A percentile compares a stretch with the other conserved stretches of the same genome.
These are phyloP conservation scores for Nomada ferruginata DNA, from an alignment of 2,888 invertebrate species.

Conservation along the genomic window DNA sequence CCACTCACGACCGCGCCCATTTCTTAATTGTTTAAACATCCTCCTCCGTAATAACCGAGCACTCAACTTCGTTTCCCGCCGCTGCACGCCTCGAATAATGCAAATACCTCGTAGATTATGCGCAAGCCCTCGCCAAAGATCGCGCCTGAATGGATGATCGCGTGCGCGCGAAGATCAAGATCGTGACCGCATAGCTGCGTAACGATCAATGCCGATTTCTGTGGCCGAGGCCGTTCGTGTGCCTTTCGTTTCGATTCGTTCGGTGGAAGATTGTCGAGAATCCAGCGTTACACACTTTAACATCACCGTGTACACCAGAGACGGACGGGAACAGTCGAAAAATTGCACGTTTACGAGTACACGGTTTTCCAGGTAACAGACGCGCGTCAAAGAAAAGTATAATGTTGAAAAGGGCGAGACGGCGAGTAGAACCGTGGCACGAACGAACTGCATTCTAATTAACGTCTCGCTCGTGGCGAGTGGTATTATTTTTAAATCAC, in stretches of 20 bases:
- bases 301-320: background rate
- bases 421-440: background rate
- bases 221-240: conserved; percentile 43
- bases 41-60: no score
- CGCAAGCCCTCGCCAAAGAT: background rate
- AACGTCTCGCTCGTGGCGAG: background rate
- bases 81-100: background rate
- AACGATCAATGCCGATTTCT: conserved; percentile 59
- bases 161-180: conserved; percentile 56
- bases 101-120: conserved; percentile 4
- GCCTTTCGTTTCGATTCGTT: conserved; percentile 9
- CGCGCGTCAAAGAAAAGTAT: background rate
- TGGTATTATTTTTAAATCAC: no score
- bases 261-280: conserved; percentile 37
- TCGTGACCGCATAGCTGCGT: conserved; percentile 54
- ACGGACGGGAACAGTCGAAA: background rate
- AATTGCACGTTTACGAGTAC: background rate
- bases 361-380: background rate
- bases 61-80: no score
- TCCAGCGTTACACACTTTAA: background rate
- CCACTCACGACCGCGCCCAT: no score
- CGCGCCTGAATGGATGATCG: conserved; percentile 51
- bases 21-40: no score
- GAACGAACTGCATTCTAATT: background rate
- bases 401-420: background rate